Evolutionary conservation across 2,797 vertebrate species (phyloP).

Genomic region (Buphagus erythrorhynchus): DNA sequence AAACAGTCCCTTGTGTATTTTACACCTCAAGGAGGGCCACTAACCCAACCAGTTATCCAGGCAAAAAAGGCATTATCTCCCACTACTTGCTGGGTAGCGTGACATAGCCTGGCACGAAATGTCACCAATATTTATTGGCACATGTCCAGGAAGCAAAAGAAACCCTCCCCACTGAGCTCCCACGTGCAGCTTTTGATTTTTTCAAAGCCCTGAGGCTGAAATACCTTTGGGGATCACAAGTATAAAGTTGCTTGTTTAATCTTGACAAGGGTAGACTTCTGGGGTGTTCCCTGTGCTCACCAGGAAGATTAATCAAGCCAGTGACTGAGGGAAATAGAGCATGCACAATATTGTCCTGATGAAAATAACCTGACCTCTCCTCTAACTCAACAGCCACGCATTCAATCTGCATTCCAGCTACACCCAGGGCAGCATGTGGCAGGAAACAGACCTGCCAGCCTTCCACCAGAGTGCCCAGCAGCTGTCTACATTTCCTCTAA

Average conservation of each 20-base stretch:
- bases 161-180: neutral
- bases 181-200: neutral
- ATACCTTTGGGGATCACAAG: neutral
- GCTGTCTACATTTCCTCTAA: neutral
- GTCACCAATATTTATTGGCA: neutral
- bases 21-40: neutral
- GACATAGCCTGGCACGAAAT: neutral
- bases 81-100: neutral
- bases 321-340: neutral
- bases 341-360: rapidly evolving
- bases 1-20: neutral
- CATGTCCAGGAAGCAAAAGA: neutral
- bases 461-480: neutral
- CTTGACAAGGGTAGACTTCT: neutral
- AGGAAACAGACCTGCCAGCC: neutral
- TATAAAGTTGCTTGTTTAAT: neutral
- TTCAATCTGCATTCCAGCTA: slow-evolving; percentile 11
- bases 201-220: neutral
- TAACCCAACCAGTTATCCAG: neutral
- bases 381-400: neutral
- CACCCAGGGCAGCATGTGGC: neutral
- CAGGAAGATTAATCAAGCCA: neutral
- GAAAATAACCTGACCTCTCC: neutral
- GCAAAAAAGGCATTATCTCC: neutral
- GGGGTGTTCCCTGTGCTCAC: neutral